Base-by-base conservation (phyloP, 2,888 invertebrate species). In the Melanostoma mellinum region DNA sequence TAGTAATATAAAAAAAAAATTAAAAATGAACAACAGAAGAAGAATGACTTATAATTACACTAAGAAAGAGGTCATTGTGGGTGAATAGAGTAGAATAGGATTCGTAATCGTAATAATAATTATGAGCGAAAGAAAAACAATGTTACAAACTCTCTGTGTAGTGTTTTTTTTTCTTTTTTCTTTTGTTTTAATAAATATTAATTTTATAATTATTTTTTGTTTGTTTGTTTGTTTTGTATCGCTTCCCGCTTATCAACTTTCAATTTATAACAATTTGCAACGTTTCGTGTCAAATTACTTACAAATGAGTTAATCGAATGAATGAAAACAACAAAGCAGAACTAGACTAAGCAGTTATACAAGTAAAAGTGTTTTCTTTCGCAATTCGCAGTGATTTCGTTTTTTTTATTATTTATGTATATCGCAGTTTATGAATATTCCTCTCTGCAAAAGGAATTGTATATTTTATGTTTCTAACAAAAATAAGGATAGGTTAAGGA, bases 101-200 rank as follows among this genome's bases (percentile, higher is more conserved):
- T 20, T 20, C 20, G 20, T 20, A 36, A 61, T 36, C 46, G 36
- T 46, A 46, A 48, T 33, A 40, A 33, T 52, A 8, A 32, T 52
- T 3, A 8, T 44, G 42, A 42, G 6, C 40, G n/a, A 30, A 60
- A n/a, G 20, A 40, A 4, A 9, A 30, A 72, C 30, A 75, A 71
- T 56, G 36, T 58, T 38, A 42, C 44, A 52, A 40, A 65, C 44
- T 36, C 9, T 5, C 8, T 68, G 58, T 67, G 68, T 74, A 72
- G 76, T 81, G 71, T 76, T 81, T 56, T 52, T 40, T 55, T 76
- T 75, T 42, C 46, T 53, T 73, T 56, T 75, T 74, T 63, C 63
- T 65, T 63, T 55, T 61, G 38, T 35, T 46, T 81, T 76, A 81
- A 76, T 81, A 81, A 81, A 81, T 81, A 81, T 76, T 75, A 74